Percentiles rank a stretch among this genome's conserved stretches.
Conservation (phyloP, 2,888 invertebrate species). For the Leucoma salicis region DNA sequence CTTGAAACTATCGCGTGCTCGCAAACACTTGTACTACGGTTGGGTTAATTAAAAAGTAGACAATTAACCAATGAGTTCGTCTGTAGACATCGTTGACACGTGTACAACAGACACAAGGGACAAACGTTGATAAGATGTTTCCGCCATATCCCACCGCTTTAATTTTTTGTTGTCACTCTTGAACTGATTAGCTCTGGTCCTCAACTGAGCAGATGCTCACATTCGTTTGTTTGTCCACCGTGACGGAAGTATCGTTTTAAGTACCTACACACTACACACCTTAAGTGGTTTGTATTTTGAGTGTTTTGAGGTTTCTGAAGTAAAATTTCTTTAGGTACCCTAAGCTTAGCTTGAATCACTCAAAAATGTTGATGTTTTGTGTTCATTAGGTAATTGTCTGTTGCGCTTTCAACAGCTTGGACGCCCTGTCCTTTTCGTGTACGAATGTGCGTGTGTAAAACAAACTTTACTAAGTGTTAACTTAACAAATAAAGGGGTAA, state of each 20-base stretch:
- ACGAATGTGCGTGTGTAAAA: no score
- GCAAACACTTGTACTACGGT: constrained; percentile 21
- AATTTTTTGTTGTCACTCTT: constrained; percentile 48
- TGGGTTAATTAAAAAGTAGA: constrained; percentile 43
- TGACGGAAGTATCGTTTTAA: constrained; percentile 10
- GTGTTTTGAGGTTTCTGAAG: not conserved
- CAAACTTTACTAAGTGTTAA: no score
- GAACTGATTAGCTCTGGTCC: constrained; percentile 44
- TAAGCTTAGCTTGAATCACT: no score
- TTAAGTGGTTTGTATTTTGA: constrained; percentile 1
- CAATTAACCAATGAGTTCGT: constrained; percentile 54
- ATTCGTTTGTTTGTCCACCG: constrained; percentile 48
- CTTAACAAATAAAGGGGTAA: no score
- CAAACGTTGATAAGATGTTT: constrained; percentile 58
- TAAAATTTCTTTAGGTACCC: not conserved
- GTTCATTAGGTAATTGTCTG: no score
- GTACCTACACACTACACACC: not conserved
- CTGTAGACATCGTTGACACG: constrained; percentile 68
- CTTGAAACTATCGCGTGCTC: constrained; percentile 40
- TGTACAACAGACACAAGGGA: constrained; percentile 58
- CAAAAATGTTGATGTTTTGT: no score
- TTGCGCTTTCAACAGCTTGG: no score
- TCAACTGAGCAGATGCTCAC: constrained; percentile 33
- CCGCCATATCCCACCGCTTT: constrained; percentile 51
- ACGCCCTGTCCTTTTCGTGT: no score